Evolutionary conservation across 2,113 vertebrate genomes (phyloP), one percentile per base, ranked within the genome.

Genomic region (Cyphomyrus discorhynchus): DNA sequence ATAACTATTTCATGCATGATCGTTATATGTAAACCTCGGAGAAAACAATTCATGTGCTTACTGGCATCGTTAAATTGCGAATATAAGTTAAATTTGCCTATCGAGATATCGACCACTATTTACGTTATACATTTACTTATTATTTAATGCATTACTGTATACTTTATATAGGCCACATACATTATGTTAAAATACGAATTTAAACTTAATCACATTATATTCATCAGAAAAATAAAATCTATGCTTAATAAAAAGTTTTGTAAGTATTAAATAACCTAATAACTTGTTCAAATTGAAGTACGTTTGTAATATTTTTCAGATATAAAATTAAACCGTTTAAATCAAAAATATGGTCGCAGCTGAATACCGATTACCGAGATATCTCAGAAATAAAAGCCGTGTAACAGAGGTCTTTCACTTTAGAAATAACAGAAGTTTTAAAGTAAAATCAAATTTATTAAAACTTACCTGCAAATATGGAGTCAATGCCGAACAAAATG

Each of bases 1-100:
- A 53, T 19, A 19, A 1, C 52, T 53, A 53, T 19, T 19, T 53
- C 15, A 53, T 17, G 52, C 3, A 53, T 53, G 52, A 53, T 53
- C 17, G 1, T 53, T 53, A 53, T 0, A 53, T 0, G 52, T 19
- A 5, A 53, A 53, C 52, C 0, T 5, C 0, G 13, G 15, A 1
- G 15, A 53, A 53, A 53, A 53, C 17, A 17, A 53, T 53, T 4
- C 52, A 0, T 53, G 17, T 53, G 15, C 13, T 1, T 53, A 19
- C 19, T 53, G 52, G 1, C 4, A 19, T 19, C 0, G 11, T 53
- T 1, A 53, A 53, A 53, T 3, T 49, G 17, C 52, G 52, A 53
- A 53, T 53, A 53, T 5, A 49, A 50, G 50, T 19, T 53, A 53
- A 53, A 19, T 17, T 2, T 52, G 50, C 2, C 15, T 52, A 52